These are phyloP conservation scores for Oreochromis niloticus DNA, from an alignment of 2,113 vertebrate species.

Conservation along the genomic window DNA sequence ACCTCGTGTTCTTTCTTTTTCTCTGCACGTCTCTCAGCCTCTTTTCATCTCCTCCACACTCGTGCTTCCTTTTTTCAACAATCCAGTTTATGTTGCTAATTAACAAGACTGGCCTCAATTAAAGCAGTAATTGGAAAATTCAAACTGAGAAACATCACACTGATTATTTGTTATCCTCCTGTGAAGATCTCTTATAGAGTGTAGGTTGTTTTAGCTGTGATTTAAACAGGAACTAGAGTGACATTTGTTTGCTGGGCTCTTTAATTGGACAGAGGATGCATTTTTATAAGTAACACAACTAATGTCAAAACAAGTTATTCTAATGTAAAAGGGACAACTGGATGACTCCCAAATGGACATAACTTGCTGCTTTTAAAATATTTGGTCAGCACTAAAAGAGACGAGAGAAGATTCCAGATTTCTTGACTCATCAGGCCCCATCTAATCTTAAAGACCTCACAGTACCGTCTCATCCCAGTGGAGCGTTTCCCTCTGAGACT, in stretches of 20 bases:
- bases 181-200: neutral
- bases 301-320: neutral
- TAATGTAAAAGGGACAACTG: neutral
- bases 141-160: slow-evolving; percentile 1
- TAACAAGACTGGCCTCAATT: slow-evolving; percentile 53
- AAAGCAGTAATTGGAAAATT: slow-evolving; percentile 35
- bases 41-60: neutral
- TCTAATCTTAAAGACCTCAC: neutral
- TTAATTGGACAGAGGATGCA: neutral
- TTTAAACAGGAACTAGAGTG: neutral
- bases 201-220: neutral
- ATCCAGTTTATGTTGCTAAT: slow-evolving; percentile 49
- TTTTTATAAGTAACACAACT: neutral
- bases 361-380: neutral
- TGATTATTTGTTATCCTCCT: neutral
- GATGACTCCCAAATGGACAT: neutral
- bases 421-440: neutral
- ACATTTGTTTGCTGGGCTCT: neutral
- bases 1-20: slow-evolving; percentile 16
- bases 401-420: neutral
- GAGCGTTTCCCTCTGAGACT: neutral
- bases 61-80: slow-evolving; percentile 11
- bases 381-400: neutral
- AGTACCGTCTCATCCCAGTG: neutral
- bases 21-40: neutral